A percentile compares a stretch with the other conserved stretches of the same genome.
Evolutionary conservation across 2,113 vertebrate species (phyloP).

Genomic region (Stictonetta naevosa): DNA sequence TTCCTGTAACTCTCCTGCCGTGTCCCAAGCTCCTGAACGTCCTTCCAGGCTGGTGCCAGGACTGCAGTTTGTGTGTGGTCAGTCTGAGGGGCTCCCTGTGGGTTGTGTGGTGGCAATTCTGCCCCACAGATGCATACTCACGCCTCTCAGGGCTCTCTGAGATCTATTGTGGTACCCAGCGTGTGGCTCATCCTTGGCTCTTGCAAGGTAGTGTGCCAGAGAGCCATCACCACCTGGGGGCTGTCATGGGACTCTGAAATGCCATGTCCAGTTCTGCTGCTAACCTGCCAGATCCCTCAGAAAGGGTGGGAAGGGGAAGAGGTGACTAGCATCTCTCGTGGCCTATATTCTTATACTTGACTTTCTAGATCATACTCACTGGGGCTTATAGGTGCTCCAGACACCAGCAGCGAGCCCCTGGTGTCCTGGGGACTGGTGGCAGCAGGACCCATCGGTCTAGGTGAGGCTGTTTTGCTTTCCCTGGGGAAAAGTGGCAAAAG

Average conservation of each 20-base stretch:
- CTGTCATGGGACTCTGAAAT: not conserved
- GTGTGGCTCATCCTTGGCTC: not conserved
- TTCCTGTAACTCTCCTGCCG: not conserved
- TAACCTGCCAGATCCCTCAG: not conserved
- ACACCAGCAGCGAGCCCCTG: not conserved
- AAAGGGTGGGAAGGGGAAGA: not conserved
- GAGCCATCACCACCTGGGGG: not conserved
- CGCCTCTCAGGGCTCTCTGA: not conserved
- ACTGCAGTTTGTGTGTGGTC: not conserved
- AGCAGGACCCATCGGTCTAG: not conserved
- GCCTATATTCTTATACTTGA: not conserved
- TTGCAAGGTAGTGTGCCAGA: not conserved
- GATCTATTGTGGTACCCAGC: not conserved
- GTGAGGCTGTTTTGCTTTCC: not conserved
- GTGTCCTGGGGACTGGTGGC: not conserved
- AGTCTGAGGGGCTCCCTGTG: not conserved
- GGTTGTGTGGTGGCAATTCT: not conserved
- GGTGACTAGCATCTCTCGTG: not conserved
- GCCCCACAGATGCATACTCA: accelerated
- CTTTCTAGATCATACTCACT: accelerated
- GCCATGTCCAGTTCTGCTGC: not conserved
- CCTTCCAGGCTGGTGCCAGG: not conserved
- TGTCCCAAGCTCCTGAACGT: not conserved
- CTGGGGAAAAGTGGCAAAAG: not conserved
- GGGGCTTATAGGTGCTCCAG: not conserved